Evolutionary conservation across 2,888 invertebrate genomes (phyloP).

Genomic region (Eilema depressum): DNA sequence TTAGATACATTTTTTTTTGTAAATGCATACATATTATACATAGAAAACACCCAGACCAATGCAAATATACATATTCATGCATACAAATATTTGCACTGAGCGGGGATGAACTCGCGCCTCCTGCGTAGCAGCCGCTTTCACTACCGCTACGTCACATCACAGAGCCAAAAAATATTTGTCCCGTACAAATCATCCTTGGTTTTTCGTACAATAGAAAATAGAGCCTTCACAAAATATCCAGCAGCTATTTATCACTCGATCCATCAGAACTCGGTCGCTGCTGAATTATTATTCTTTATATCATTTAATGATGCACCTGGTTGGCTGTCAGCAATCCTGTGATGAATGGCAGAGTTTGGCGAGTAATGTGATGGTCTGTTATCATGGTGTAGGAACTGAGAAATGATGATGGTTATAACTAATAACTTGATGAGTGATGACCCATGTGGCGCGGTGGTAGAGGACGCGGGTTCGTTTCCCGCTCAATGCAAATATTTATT

Average conservation of each 20-base stretch:
- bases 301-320: slow-evolving; percentile 31
- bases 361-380: neutral
- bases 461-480: too few species aligned
- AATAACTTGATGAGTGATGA: too few species aligned
- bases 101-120: too few species aligned
- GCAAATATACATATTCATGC: too few species aligned
- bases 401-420: slow-evolving; percentile 1
- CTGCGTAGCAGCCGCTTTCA: too few species aligned
- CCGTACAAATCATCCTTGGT: slow-evolving; percentile 4
- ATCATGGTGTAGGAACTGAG: neutral
- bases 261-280: slow-evolving; percentile 40
- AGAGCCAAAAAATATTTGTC: neutral
- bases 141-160: too few species aligned
- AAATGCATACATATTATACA: too few species aligned
- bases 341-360: slow-evolving; percentile 28
- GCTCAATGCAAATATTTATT: too few species aligned
- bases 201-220: slow-evolving; percentile 14
- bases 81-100: too few species aligned
- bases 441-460: too few species aligned
- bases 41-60: too few species aligned
- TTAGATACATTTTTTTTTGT: too few species aligned
- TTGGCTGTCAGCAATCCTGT: slow-evolving; percentile 19
- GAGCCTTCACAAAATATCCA: slow-evolving; percentile 36
- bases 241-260: slow-evolving; percentile 49
- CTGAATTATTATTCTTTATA: slow-evolving; percentile 50